Evolutionary conservation across 2,888 invertebrate genomes (phyloP).

Genomic region (Cephus pulcher): DNA sequence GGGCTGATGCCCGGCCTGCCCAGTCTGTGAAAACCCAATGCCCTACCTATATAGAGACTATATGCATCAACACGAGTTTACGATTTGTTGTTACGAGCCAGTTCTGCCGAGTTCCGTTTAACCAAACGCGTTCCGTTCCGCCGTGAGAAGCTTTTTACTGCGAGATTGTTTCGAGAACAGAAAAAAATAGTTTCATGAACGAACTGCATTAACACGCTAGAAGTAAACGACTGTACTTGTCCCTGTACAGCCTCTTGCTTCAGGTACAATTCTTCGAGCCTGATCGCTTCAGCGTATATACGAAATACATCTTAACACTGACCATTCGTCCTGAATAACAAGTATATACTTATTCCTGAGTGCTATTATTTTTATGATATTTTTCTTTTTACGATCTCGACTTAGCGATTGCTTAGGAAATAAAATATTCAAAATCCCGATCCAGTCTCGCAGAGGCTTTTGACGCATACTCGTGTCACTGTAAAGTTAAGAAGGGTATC

Average conservation of each 20-base stretch:
- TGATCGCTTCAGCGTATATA: not conserved
- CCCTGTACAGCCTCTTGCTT: not conserved
- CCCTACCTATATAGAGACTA: not conserved
- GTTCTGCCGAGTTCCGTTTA: not conserved
- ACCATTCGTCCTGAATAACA: not conserved
- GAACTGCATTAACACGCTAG: not conserved
- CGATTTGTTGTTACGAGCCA: not conserved
- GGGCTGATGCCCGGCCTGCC: not conserved
- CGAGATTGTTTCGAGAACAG: not conserved
- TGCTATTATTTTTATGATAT: not conserved
- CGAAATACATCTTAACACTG: not conserved
- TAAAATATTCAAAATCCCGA: not conserved
- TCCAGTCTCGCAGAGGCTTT: not conserved
- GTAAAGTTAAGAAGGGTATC: conserved; percentile 1
- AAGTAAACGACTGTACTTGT: not conserved
- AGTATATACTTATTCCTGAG: not conserved
- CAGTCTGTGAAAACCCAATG: not conserved
- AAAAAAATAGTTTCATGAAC: not conserved
- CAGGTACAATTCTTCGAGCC: not conserved
- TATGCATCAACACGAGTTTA: not conserved
- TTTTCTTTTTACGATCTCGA: not conserved
- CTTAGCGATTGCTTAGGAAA: not conserved
- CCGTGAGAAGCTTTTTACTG: not conserved
- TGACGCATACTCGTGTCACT: not conserved
- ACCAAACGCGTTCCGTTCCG: not conserved